Percentiles rank a stretch among this genome's conserved stretches.
These are phyloP conservation scores for Sebastes hubbsi DNA, from an alignment of 2,797 vertebrate species.

Conservation along the genomic window DNA sequence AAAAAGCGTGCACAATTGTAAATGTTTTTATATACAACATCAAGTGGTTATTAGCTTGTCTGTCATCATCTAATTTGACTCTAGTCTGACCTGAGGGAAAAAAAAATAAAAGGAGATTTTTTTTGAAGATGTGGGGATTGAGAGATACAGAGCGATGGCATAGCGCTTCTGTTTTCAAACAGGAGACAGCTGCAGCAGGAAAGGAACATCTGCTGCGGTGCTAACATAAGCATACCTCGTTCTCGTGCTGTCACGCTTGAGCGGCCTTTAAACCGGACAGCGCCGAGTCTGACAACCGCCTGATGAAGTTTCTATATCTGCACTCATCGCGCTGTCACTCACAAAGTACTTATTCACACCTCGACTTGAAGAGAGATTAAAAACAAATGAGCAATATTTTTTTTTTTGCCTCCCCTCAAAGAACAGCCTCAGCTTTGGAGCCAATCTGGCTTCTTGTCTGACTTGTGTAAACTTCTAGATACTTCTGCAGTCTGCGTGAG, in stretches of 20 bases:
- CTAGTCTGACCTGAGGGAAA: background rate
- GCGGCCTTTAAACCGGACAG: conserved; percentile 60
- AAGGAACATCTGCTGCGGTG: conserved; percentile 70
- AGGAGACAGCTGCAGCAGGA: conserved; percentile 65
- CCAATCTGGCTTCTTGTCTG: conserved; percentile 64
- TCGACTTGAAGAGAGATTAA: conserved; percentile 52
- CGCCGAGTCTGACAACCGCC: conserved; percentile 51
- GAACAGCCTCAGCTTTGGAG: conserved; percentile 45
- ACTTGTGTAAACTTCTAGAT: conserved; percentile 73
- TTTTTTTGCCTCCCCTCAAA: background rate
- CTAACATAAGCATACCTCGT: conserved; percentile 48
- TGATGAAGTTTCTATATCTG: conserved; percentile 60
- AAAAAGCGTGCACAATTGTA: background rate
- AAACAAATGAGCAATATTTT: conserved; percentile 44
- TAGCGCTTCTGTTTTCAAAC: conserved; percentile 48
- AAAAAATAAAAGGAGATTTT: background rate
- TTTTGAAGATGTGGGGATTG: conserved; percentile 32
- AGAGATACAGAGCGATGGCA: conserved; percentile 21
- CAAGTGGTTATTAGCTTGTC: background rate
- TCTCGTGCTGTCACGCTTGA: conserved; percentile 64
- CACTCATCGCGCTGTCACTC: conserved; percentile 62
- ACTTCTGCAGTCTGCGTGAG: conserved; percentile 67
- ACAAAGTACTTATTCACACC: conserved; percentile 62
- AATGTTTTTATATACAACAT: background rate
- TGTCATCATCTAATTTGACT: conserved; percentile 14